These are phyloP conservation scores for Laticauda laticaudata DNA, from an alignment of 2,113 vertebrate species.

Conservation along the genomic window DNA sequence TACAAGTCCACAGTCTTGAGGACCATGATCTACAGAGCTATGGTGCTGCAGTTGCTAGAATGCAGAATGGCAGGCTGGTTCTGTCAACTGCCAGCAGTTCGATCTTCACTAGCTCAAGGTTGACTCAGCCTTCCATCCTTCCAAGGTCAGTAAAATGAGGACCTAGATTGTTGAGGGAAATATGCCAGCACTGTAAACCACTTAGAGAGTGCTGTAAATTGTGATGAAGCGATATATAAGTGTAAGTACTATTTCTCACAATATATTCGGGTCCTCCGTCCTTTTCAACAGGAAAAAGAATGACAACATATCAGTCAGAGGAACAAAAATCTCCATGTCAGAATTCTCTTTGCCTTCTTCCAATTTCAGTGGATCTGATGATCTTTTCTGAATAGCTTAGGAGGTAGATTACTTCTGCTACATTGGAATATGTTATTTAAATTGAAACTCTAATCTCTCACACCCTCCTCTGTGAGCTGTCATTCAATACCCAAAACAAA, in stretches of 20 bases:
- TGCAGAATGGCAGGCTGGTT: not conserved
- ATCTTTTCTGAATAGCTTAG: not conserved
- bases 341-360: not conserved
- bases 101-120: not conserved
- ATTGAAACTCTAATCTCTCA: not conserved
- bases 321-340: not conserved
- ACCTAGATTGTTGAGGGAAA: not conserved
- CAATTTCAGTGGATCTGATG: not conserved
- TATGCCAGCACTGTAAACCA: not conserved
- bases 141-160: not conserved
- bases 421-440: not conserved
- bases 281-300: not conserved
- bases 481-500: conserved; percentile 9
- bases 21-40: not conserved
- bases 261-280: not conserved
- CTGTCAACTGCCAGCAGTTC: not conserved
- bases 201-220: not conserved
- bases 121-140: not conserved
- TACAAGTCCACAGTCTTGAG: not conserved
- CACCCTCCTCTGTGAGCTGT: not conserved
- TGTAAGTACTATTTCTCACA: not conserved
- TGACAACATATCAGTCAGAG: not conserved
- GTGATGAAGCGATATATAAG: not conserved
- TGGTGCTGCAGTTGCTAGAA: not conserved
- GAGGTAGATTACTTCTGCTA: not conserved